These are phyloP conservation scores for Nymphalis polychloros DNA, from an alignment of 2,888 invertebrate species.

Conservation along the genomic window DNA sequence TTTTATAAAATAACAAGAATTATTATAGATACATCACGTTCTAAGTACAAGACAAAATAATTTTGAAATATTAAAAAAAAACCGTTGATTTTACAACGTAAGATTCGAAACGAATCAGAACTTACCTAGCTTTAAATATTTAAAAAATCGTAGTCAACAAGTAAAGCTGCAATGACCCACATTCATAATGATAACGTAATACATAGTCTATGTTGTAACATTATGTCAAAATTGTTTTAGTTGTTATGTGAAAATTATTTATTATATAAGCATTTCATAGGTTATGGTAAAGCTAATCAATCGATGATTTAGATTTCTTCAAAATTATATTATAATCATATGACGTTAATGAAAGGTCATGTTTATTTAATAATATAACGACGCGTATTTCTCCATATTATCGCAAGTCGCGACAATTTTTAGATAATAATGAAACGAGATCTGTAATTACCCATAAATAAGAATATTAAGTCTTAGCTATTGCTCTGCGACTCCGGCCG, in stretches of 20 bases:
- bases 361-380: not conserved
- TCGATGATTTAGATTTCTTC: not conserved
- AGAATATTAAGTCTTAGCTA: too few species aligned
- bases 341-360: not conserved
- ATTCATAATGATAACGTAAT: not conserved
- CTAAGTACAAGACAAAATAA: too few species aligned
- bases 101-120: not conserved
- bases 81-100: too few species aligned
- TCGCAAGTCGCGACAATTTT: too few species aligned
- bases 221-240: constrained; percentile 2
- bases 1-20: too few species aligned
- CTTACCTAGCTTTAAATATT: not conserved
- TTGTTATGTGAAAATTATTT: not conserved
- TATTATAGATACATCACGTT: too few species aligned
- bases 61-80: too few species aligned
- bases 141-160: not conserved
- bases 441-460: too few species aligned
- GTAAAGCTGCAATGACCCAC: not conserved
- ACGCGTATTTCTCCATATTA: too few species aligned
- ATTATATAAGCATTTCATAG: not conserved
- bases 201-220: constrained; percentile 2
- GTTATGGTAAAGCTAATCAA: not conserved
- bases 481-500: too few species aligned
- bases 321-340: not conserved
- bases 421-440: too few species aligned